phyloP scores from a whole-genome alignment of 2,113 vertebrate genomes.

The Calyptommatus sinebrachiatus region DNA sequence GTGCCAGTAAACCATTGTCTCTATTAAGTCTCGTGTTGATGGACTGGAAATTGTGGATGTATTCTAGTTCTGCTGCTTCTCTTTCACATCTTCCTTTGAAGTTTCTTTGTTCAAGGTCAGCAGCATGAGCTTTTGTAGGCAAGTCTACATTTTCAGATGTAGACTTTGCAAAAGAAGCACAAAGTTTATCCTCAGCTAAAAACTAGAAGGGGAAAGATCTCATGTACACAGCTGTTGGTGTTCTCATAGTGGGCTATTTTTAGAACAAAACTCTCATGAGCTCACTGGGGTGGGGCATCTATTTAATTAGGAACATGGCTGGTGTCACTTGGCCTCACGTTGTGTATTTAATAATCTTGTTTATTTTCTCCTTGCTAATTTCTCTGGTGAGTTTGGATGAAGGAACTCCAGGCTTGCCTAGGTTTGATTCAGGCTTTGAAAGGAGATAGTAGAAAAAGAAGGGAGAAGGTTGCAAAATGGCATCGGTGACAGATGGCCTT shows the following conservation, averaged over 20 bases:
- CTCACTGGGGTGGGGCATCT: constrained; percentile 3
- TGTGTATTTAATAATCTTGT: not conserved
- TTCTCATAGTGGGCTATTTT: not conserved
- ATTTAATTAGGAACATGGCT: not conserved
- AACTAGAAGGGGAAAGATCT: not conserved
- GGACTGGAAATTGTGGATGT: too few relatives aligned
- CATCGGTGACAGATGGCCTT: not conserved
- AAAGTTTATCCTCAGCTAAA: too few relatives aligned
- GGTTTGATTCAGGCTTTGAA: not conserved
- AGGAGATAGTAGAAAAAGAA: not conserved
- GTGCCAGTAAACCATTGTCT: too few relatives aligned
- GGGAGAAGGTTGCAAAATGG: not conserved
- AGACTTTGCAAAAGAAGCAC: too few relatives aligned
- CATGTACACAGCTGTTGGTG: not conserved
- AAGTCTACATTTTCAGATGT: too few relatives aligned
- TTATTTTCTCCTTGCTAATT: not conserved
- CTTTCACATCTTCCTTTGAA: too few relatives aligned
- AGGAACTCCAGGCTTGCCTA: not conserved
- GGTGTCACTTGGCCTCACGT: not conserved
- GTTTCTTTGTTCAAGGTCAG: too few relatives aligned
- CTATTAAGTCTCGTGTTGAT: too few relatives aligned
- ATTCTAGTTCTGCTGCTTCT: too few relatives aligned
- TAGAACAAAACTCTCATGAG: not conserved
- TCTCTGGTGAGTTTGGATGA: not conserved
- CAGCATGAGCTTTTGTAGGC: too few relatives aligned